Conservation (phyloP, 2,888 invertebrate species). For the Oscheius sp. region DNA sequence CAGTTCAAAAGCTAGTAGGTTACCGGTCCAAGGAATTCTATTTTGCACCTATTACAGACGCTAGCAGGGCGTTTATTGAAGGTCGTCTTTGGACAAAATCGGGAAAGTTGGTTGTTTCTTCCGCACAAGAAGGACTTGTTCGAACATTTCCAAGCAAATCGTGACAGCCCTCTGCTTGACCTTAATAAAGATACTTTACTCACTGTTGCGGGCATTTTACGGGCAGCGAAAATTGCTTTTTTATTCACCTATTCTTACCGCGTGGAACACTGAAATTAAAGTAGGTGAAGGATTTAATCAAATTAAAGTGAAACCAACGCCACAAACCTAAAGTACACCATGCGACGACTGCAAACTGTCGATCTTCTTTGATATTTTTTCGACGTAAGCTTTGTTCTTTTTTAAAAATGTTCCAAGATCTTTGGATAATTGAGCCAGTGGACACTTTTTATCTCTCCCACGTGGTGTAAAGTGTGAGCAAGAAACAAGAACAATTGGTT, state of each 20-base stretch:
- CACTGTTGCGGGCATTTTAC: conserved; percentile 1
- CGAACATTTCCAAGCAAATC: conserved; percentile 31
- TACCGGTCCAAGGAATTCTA: neutral
- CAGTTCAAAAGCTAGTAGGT: conserved; percentile 51
- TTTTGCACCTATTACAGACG: conserved; percentile 14
- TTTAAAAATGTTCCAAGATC: neutral
- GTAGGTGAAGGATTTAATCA: too few relatives aligned
- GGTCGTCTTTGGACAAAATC: conserved; percentile 64
- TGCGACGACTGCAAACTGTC: neutral
- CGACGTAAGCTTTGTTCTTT: neutral
- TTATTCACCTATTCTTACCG: neutral
- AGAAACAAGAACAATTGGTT: conserved; percentile 24
- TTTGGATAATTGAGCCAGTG: neutral
- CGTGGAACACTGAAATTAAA: too few relatives aligned
- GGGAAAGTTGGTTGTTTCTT: conserved; percentile 59
- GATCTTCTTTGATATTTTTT: neutral
- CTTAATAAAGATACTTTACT: conserved; percentile 13
- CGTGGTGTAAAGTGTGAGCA: conserved; percentile 22
- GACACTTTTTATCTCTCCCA: neutral
- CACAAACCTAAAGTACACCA: neutral
- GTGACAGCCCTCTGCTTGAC: conserved; percentile 17
- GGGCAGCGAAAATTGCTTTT: neutral
- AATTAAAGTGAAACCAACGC: too few relatives aligned
- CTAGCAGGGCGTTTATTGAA: conserved; percentile 59
- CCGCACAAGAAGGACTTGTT: conserved; percentile 57